Evolutionary conservation across 2,888 invertebrate species (phyloP).

Genomic region (Idaea biselata): DNA sequence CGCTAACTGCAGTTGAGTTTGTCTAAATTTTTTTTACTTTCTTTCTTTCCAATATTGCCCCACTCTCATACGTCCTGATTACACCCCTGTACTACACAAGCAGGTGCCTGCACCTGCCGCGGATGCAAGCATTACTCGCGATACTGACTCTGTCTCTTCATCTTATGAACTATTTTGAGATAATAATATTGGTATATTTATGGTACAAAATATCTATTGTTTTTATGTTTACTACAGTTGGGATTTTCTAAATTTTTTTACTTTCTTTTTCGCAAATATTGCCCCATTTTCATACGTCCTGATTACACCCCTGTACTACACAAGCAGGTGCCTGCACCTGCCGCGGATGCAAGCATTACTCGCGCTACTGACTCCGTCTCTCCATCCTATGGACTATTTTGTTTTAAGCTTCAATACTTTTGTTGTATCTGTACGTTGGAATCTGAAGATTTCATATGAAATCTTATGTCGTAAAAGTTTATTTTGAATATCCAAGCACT

Average conservation of each 20-base stretch:
- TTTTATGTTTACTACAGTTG: too few relatives aligned
- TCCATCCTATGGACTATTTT: background rate
- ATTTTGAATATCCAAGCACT: background rate
- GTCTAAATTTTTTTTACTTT: too few relatives aligned
- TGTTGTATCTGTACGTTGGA: background rate
- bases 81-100: conserved; percentile 3
- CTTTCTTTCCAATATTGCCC: too few relatives aligned
- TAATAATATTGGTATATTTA: too few relatives aligned
- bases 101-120: conserved; percentile 15
- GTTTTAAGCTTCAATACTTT: conserved; percentile 1
- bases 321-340: conserved; percentile 15
- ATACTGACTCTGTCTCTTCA: conserved; percentile 10
- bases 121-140: conserved; percentile 17
- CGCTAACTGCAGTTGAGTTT: too few relatives aligned
- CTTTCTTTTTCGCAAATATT: too few relatives aligned
- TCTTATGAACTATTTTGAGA: background rate
- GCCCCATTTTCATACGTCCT: background rate
- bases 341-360: conserved; percentile 16
- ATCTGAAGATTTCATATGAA: background rate
- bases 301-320: background rate
- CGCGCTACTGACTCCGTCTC: conserved; percentile 13
- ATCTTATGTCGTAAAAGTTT: background rate
- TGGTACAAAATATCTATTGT: too few relatives aligned
- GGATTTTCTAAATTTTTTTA: too few relatives aligned
- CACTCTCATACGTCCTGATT: too few relatives aligned